Base-by-base conservation (phyloP, 2,113 vertebrate species). In the Rhinoderma darwinii region DNA sequence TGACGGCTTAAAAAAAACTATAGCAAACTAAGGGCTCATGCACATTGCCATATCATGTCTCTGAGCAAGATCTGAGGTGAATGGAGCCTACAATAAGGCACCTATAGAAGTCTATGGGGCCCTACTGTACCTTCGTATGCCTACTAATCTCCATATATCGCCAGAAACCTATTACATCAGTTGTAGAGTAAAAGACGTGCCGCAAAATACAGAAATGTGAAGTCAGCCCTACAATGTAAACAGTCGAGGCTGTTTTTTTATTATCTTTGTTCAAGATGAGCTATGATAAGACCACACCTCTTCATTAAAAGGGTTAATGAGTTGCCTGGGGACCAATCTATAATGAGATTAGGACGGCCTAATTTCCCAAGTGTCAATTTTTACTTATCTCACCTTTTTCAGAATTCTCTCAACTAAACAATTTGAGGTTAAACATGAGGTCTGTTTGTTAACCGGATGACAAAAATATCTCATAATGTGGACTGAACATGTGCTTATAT, bases 241-340 rank as follows among this genome's bases (percentile, higher is more conserved):
- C 51, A 43, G 25, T 43, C 14, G 3, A 81, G 37, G 39, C 22
- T 43, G 15, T 81, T 41, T 63, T n/a, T 59, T 81, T 51, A 78
- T 54, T 37, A 61, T 37, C 37, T 43, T 15, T 27, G 12, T 27
- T 39, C 22, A 63, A 61, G 25, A 59, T 25, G 10, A 25, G 54
- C 39, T 39, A 44, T n/a, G 22, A 43, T 41, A 63, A 63, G 39
- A 17, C 54, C 78, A 41, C 78, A 43, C 78, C 78, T 59, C 78
- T 81, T 81, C 54, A 81, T 81, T 81, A 81, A 81, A 56, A 63
- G 54, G 54, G 54, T 81, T 81, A 81, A 81, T 81, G 78, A 81
- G 50, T 81, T 81, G 78, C 78, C 56, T 43, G 54, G 78, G 78
- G 78, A 81, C 54, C 59, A 61, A 59, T 81, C 37, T 81, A 43